Base-by-base conservation (phyloP, 2,113 vertebrate species). In the Solea senegalensis region DNA sequence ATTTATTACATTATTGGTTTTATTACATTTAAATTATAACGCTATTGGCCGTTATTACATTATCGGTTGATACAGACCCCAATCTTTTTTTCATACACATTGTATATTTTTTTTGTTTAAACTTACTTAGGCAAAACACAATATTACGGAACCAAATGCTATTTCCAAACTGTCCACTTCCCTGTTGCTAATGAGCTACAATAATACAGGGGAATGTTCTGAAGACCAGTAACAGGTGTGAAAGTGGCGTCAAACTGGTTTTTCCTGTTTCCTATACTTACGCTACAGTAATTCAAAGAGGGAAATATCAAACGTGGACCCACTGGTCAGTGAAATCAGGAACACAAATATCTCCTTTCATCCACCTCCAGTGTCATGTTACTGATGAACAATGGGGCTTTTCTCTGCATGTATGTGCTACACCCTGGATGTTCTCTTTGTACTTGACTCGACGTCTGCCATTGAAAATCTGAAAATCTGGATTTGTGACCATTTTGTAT, bases 221-320 rank as follows among this genome's bases (percentile, higher is more conserved):
- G 26, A 14, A 48, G 41, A 9, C 8, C 9, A 9, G 56, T 5
- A 41, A 57, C 63, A 71, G 68, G 21, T 21, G 21, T 21, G 21
- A 59, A 83, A 73, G 63, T 21, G 51, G 16, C 65, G 40, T 80
- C 65, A 64, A 74, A 81, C 74, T 11, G 21, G 51, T 28, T 63
- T 62, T 80, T 81, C 82, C 78, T 11, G 77, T 78, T 85, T 65
- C 12, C 41, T 51, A 54, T 21, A 11, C 8, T 62, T 58, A 59
- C 8, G 9, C n/a, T 0, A 1, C 11, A 55, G 34, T 27, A 60
- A 58, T 15, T 14, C n/a, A 21, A 65, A 46, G 15, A 5, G 8
- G 56, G 45, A 21, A 10, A 28, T 6, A 13, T 44, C 28, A 28
- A 27, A 57, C 49, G 21, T 27, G 15, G 12, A 56, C 5, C 3